Base-by-base conservation (phyloP, 2,113 vertebrate genomes). In the Miniopterus natalensis region DNA sequence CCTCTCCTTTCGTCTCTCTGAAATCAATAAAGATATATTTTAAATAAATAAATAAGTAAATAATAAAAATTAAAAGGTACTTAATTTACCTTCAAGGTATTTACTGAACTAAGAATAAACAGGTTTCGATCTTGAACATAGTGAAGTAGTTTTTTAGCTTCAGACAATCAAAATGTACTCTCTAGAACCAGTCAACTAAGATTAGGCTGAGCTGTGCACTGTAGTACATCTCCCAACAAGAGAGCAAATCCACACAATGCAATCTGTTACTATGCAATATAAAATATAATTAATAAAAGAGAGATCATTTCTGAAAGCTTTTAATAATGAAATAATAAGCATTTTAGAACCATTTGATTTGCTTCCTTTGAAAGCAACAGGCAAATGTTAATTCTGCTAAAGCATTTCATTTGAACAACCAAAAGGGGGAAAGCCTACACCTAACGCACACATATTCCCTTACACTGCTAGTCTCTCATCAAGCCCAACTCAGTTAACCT, bases 401-500 rank as follows among this genome's bases (percentile, higher is more conserved):
- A 61, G 49, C 20, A 70, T 49, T 29, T 79, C 79, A 88, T 74
- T 59, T 25, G 53, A n/a, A 84, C 20, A 92, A 71, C 61, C 47
- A 84, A 78, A 40, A 70, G 13, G 42, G 63, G 49, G 73, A 57
- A 73, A 29, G 27, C 45, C 40, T 31, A 63, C 79, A 80, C 23
- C 57, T 2, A 77, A 68, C 20, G 73, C 53, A 79, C 21, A 59
- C 14, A 25, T 11, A 68, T 14, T 31, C 11, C 70, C 53, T 14
- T 92, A 18, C 29, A 66, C 10, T 95, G 66, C 70, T 95, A 31
- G 59, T 85, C 47, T 68, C 88, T 96, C 78, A 97, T 77, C 91
- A 97, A 61, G 92, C 97, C 95, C 92, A 98, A 94, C 59, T 97
- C 91, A 97, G 95, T 84, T 96, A 98, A 95, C 51, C 95, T 97